phyloP scores from a whole-genome alignment of 2,888 invertebrate species.

The Agriotes lineatus region DNA sequence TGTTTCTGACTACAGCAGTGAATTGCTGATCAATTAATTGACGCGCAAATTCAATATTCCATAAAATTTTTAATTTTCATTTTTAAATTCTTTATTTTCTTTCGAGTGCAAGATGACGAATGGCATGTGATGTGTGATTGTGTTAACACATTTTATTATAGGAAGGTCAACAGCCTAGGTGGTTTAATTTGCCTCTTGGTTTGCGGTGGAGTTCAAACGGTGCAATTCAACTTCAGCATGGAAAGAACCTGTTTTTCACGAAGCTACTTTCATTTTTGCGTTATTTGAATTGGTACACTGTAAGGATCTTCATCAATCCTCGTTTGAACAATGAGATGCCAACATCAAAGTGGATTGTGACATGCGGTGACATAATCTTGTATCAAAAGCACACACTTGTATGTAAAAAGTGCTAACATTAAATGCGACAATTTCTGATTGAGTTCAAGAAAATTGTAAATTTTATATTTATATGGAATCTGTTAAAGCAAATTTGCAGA shows the following conservation, averaged over 20 bases:
- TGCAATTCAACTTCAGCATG: constrained; percentile 25
- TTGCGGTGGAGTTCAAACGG: constrained; percentile 15
- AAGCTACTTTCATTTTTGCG: background rate
- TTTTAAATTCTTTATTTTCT: constrained; percentile 6
- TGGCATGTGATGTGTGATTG: constrained; percentile 45
- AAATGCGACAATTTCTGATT: no score
- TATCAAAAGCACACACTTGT: background rate
- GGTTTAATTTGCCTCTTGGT: constrained; percentile 20
- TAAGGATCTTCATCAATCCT: background rate
- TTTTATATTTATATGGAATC: no score
- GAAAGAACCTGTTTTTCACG: constrained; percentile 17
- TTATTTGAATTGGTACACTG: background rate
- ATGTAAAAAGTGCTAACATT: background rate
- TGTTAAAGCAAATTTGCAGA: background rate
- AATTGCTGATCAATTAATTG: no score
- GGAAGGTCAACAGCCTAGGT: constrained; percentile 46
- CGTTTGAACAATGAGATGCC: background rate
- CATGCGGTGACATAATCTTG: background rate
- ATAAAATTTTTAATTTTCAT: background rate
- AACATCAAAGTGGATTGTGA: background rate
- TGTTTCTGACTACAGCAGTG: no score
- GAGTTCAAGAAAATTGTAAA: no score
- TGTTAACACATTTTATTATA: constrained; percentile 55
- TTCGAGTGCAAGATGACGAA: constrained; percentile 33
- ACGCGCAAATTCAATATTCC: background rate